These are phyloP conservation scores for Flexamia atlantica DNA, from an alignment of 2,888 invertebrate species.

Conservation along the genomic window DNA sequence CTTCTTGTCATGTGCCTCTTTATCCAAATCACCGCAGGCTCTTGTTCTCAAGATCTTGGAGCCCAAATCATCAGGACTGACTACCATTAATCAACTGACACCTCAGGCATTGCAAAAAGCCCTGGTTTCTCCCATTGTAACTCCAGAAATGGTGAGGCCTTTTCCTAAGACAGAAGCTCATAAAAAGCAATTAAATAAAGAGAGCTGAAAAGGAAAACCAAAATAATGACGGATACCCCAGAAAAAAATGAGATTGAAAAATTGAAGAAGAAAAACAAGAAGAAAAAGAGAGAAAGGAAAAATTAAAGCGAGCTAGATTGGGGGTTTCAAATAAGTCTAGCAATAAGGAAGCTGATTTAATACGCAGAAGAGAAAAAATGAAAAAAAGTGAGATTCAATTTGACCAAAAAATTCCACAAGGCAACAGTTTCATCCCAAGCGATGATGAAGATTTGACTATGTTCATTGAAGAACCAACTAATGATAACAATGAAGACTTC, in stretches of 20 bases:
- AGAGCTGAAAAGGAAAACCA: conserved; percentile 23
- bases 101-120: conserved; percentile 24
- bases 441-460: conserved; percentile 52
- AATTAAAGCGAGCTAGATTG: not conserved
- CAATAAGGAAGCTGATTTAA: conserved; percentile 16
- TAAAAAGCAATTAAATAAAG: conserved; percentile 40
- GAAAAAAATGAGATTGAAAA: conserved; percentile 36
- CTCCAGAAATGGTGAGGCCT: conserved; percentile 45
- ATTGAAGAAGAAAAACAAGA: not conserved
- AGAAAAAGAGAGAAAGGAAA: conserved; percentile 3
- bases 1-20: not conserved
- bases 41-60: not conserved
- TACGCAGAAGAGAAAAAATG: conserved; percentile 1
- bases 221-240: conserved; percentile 51
- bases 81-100: conserved; percentile 24
- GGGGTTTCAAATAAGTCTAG: not conserved
- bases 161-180: conserved; percentile 52
- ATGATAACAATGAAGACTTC: conserved; percentile 34
- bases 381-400: conserved; percentile 49
- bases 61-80: conserved; percentile 29
- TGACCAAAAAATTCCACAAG: conserved; percentile 12
- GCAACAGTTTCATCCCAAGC: not conserved
- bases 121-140: conserved; percentile 1
- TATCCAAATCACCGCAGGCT: conserved; percentile 37
- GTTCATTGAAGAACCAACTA: not conserved